Conservation (phyloP, 2,113 vertebrate genomes). For the Psophia crepitans region DNA sequence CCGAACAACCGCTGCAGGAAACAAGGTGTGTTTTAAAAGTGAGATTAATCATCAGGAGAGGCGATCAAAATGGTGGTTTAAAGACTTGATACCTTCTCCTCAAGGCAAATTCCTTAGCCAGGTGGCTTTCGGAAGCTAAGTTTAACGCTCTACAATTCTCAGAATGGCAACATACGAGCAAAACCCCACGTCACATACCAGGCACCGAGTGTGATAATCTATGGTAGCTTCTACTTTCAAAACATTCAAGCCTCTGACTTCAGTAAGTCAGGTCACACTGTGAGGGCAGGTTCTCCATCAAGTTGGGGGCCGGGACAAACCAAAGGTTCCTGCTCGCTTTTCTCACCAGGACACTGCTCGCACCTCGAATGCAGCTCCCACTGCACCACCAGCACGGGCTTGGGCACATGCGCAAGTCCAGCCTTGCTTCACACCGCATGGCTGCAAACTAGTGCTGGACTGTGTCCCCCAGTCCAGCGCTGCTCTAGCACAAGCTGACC, state of each 20-base stretch:
- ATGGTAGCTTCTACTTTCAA: not conserved
- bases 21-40: not conserved
- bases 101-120: not conserved
- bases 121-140: not conserved
- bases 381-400: not conserved
- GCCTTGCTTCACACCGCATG: not conserved
- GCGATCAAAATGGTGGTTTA: not conserved
- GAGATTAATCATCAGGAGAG: not conserved
- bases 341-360: not conserved
- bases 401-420: not conserved
- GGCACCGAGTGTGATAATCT: not conserved
- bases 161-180: not conserved
- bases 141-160: not conserved
- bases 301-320: not conserved
- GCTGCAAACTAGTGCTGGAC: not conserved
- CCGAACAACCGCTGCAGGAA: not conserved
- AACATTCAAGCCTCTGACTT: not conserved
- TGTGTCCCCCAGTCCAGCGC: not conserved
- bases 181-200: not conserved
- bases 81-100: not conserved
- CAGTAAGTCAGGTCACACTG: not conserved
- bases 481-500: not conserved
- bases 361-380: rapidly evolving
- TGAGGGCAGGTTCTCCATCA: not conserved
- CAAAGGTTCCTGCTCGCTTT: not conserved